Conservation (phyloP, 2,113 vertebrate species). For the Leptocoma aspasia region DNA sequence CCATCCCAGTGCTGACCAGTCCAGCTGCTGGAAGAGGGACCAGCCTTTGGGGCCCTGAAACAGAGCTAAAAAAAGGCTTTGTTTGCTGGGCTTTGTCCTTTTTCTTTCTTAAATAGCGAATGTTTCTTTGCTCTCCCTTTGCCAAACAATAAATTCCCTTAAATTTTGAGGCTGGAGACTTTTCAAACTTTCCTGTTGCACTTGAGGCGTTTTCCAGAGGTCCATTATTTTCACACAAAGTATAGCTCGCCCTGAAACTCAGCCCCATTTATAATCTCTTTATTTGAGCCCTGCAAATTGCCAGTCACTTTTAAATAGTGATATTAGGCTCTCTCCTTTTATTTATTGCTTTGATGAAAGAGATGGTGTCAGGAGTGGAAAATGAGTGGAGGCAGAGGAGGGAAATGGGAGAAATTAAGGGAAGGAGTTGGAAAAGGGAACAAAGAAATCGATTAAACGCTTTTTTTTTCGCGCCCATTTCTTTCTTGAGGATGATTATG, state of each 20-base stretch:
- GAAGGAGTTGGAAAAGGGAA: slow-evolving; percentile 11
- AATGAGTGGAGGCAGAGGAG: slow-evolving; percentile 22
- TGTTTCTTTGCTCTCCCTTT: neutral
- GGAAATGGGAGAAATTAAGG: neutral
- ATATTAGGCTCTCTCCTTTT: neutral
- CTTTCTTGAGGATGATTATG: neutral
- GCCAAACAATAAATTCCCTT: neutral
- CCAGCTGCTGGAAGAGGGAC: neutral
- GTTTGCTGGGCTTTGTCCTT: neutral
- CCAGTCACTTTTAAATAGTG: neutral
- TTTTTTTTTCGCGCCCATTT: neutral
- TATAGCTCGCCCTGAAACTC: neutral
- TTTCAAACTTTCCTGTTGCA: neutral
- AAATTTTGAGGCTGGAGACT: neutral
- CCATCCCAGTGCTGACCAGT: neutral
- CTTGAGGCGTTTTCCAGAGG: neutral
- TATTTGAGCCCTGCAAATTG: neutral
- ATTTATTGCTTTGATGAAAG: neutral
- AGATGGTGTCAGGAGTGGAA: neutral
- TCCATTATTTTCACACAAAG: neutral
- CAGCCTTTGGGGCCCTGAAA: neutral
- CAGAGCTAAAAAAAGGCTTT: neutral
- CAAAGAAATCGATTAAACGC: neutral
- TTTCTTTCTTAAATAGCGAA: neutral
- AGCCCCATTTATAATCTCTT: neutral